Evolutionary conservation across 2,888 invertebrate genomes (phyloP), one percentile per base, ranked within the genome.

Genomic region (Chrysolina haemoptera): DNA sequence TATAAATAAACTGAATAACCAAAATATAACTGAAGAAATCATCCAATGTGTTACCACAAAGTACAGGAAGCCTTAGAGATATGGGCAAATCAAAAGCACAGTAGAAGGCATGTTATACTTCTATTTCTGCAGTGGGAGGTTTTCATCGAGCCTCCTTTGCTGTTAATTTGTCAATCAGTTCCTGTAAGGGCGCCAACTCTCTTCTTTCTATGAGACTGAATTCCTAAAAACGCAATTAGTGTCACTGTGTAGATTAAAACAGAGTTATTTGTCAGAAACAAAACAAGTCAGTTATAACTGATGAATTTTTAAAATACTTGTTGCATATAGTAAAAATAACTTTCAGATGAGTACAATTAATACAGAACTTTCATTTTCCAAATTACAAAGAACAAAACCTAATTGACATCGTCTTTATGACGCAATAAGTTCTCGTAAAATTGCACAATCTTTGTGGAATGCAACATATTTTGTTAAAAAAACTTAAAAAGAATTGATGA

Each of bases 101-200:
- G 43, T 16, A 62, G 20, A 27, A 48, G 65, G 65, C 48, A 43
- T 46, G 14, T 27, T 41, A 20, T 18, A 43, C 22, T 48, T 18
- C 16, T 46, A 20, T 22, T 46, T 22, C 12, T 22, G 46, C 1
- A 22, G 40, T 50, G 11, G 35, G 18, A n/a, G 35, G 50, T 68
- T 62, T 91, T 92, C 94, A 95, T 92, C 95, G 93, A 83, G 94
- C 93, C 86, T 96, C 96, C 90, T 96, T 96, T 82, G 96, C 95
- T 64, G 97, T 96, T 84, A 97, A 90, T 89, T 96, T 97, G 88
- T 99, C 98, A 89, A 99, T 99, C 82, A 99, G 92, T 89, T 99
- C 98, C 89, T 98, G 98, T 80, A 99, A 91, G 69, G 99, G 99
- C 79, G 98, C 98, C 89, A 99, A 90, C 90, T 99, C 99, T 86